These are phyloP conservation scores for Pseudochirops cupreus DNA, from an alignment of 2,797 vertebrate species.

Conservation along the genomic window DNA sequence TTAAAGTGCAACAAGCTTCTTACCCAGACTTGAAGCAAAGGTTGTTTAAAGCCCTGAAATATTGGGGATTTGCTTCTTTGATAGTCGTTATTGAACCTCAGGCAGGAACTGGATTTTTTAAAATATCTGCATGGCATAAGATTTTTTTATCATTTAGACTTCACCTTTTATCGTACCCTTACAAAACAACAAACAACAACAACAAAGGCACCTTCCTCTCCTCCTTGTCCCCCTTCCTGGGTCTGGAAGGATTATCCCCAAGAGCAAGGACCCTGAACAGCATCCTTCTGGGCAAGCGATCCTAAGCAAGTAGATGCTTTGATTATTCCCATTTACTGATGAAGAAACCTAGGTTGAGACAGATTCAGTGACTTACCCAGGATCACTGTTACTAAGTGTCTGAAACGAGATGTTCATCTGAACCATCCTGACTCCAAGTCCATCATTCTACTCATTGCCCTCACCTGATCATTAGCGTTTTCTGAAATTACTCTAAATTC, in stretches of 20 bases:
- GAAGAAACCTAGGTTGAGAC: too few relatives aligned
- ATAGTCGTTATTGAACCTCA: neutral
- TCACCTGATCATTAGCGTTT: neutral
- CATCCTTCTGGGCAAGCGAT: constrained; percentile 29
- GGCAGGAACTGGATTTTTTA: neutral
- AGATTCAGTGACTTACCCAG: too few relatives aligned
- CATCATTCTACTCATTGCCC: neutral
- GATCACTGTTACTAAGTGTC: too few relatives aligned
- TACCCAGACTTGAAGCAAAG: constrained; percentile 4
- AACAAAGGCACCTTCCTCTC: neutral
- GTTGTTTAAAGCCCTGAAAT: constrained; percentile 5
- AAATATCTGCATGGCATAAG: neutral
- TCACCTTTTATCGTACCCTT: neutral
- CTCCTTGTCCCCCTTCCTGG: neutral
- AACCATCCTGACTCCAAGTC: too few relatives aligned
- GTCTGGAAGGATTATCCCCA: neutral
- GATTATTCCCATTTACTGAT: too few relatives aligned
- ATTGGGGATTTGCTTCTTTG: neutral
- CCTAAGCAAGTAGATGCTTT: neutral
- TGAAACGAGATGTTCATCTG: too few relatives aligned
- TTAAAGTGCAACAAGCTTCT: neutral
- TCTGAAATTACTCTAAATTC: neutral
- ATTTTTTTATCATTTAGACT: constrained; percentile 16
- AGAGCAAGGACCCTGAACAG: neutral
- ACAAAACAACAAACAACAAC: neutral